Evolutionary conservation across 1,140 invertebrate species (phyloP).

Genomic region (Brachionus koreanus): DNA sequence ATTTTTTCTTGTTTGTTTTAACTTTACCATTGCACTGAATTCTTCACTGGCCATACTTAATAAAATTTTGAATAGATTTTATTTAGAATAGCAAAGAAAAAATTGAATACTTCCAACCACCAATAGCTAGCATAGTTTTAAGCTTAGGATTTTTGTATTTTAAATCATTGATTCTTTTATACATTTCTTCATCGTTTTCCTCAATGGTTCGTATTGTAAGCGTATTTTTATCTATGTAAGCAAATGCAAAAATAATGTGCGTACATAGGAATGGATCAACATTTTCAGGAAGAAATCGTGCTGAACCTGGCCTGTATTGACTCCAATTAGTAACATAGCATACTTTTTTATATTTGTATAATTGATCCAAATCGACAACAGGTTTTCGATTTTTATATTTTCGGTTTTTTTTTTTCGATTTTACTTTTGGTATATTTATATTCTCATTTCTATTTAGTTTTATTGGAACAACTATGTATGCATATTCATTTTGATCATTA

Average conservation of each 20-base stretch:
- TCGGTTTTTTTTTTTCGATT: background rate
- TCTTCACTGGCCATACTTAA: slow-evolving; percentile 69
- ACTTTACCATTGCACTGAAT: slow-evolving; percentile 51
- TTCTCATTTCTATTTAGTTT: background rate
- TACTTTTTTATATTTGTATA: slow-evolving; percentile 54
- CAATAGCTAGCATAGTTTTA: slow-evolving; percentile 85
- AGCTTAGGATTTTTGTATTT: slow-evolving; percentile 88
- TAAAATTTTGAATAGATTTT: background rate
- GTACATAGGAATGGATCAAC: slow-evolving; percentile 80
- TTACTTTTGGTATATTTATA: background rate
- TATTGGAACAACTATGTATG: slow-evolving; percentile 35
- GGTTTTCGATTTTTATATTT: slow-evolving; percentile 18
- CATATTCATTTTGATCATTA: slow-evolving; percentile 1
- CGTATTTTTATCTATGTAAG: slow-evolving; percentile 65
- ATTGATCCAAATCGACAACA: background rate
- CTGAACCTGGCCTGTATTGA: slow-evolving; percentile 75
- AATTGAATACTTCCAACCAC: slow-evolving; percentile 88
- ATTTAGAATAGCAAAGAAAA: background rate
- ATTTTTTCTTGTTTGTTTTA: slow-evolving; percentile 46
- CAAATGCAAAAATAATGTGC: slow-evolving; percentile 87
- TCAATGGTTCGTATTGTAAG: slow-evolving; percentile 75
- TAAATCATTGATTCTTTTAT: slow-evolving; percentile 70
- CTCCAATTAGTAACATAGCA: slow-evolving; percentile 94
- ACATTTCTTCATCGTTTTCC: slow-evolving; percentile 72
- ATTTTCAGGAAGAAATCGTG: slow-evolving; percentile 79